These are phyloP conservation scores for Egretta garzetta DNA, from an alignment of 2,113 vertebrate species.

Conservation along the genomic window DNA sequence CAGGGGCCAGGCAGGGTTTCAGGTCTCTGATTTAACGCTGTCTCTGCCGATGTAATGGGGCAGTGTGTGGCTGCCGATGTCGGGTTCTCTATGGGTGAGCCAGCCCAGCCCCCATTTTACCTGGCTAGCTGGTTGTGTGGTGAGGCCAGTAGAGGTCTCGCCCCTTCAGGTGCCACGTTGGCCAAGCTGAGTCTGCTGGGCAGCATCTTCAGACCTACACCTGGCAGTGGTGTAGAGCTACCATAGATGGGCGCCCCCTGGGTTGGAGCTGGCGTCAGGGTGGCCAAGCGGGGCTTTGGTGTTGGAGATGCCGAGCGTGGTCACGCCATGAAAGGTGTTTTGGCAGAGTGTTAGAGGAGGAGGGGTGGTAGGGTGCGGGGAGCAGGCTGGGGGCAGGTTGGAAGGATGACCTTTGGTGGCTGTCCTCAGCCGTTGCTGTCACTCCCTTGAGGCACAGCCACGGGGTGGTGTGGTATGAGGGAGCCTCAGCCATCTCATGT, in stretches of 20 bases:
- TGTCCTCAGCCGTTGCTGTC: neutral
- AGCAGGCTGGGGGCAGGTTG: neutral
- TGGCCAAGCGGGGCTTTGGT: neutral
- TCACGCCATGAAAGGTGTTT: neutral
- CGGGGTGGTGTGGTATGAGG: neutral
- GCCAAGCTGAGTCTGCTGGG: neutral
- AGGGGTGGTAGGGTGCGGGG: neutral
- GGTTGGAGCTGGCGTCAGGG: neutral
- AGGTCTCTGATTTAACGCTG: neutral
- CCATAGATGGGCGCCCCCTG: neutral
- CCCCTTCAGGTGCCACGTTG: neutral
- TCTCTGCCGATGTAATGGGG: neutral
- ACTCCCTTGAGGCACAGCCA: accelerated
- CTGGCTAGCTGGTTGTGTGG: neutral
- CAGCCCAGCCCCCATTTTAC: neutral
- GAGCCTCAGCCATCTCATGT: neutral
- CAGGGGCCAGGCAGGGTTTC: neutral
- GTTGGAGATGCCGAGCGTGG: neutral
- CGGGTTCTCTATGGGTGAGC: accelerated
- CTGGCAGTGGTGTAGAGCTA: neutral
- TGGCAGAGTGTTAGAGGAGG: neutral
- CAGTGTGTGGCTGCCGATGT: accelerated
- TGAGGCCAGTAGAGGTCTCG: neutral
- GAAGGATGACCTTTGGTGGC: neutral
- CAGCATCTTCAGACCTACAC: neutral